Evolutionary conservation across 1,140 invertebrate genomes (phyloP), one percentile per base, ranked within the genome.

Genomic region (Diorhabda elongata): DNA sequence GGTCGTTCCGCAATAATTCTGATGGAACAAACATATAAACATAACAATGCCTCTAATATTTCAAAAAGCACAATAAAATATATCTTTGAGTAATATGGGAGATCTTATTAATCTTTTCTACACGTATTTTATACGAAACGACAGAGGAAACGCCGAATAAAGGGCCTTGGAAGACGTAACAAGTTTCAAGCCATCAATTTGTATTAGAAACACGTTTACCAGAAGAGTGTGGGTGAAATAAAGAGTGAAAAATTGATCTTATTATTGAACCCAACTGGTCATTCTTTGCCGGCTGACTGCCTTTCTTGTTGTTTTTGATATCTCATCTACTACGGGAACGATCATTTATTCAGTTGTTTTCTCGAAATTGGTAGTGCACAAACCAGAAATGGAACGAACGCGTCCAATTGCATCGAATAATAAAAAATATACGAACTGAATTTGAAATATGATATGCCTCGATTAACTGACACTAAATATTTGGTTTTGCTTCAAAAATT

Each of bases 51-150:
- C 26, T 26, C 26, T 26, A 26, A 26, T 26, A 26, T 26, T 26
- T 26, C 26, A 26, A 52, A 52, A 65, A 43, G 58, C 64, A 65
- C 64, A 65, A 65, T 65, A 56, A 65, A 65, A 65, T 52, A 65
- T 65, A 65, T 65, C 58, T 47, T 65, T 65, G 47, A 41, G 64
- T 65, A 26, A 65, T 65, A 65, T 65, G 41, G 64, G 47, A 41
- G 41, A 43, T 57, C 47, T 65, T 65, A 65, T 65, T 65, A 65
- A 65, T 65, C 64, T 65, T 65, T 65, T 42, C 64, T 41, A n/a
- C 44, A 43, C 64, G 52, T 43, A 61, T 65, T 65, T 58, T 58
- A 65, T 56, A 41, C 64, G 64, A 7, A 65, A 57, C 64, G 42
- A 43, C 64, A 52, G 9, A 42, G 47, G 58, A 45, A 65, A 65